Conservation (phyloP, 2,113 vertebrate species). For the Cettia cetti region DNA sequence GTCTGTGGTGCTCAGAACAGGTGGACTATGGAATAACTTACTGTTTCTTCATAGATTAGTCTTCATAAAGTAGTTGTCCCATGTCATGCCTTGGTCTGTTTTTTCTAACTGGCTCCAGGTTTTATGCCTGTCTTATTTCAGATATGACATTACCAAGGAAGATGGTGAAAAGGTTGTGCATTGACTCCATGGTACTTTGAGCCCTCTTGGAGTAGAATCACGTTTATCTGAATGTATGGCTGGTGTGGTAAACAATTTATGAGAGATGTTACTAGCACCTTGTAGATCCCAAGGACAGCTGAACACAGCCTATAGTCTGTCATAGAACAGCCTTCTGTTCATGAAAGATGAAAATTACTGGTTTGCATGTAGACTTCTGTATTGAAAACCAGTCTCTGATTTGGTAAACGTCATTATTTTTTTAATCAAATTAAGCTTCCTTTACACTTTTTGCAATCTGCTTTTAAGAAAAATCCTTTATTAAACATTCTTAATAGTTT, state of each 20-base stretch:
- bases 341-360: constrained; percentile 34
- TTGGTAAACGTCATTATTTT: constrained; percentile 39
- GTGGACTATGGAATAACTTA: background rate
- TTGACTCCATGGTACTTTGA: background rate
- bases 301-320: background rate
- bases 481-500: constrained; percentile 21
- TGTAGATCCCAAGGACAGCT: background rate
- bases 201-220: background rate
- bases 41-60: background rate
- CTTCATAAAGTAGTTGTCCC: background rate
- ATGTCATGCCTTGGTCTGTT: background rate
- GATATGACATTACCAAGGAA: background rate
- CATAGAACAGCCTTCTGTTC: constrained; percentile 20
- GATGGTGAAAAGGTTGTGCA: background rate
- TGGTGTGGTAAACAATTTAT: constrained; percentile 4
- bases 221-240: constrained; percentile 36
- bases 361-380: constrained; percentile 5
- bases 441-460: background rate
- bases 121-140: background rate
- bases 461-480: background rate
- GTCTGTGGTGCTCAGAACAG: background rate
- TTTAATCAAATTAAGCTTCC: constrained; percentile 37
- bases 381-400: background rate
- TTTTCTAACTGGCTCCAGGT: background rate
- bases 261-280: background rate